These are phyloP conservation scores for Xenus cinereus DNA, from an alignment of 2,113 vertebrate genomes.

Conservation along the genomic window DNA sequence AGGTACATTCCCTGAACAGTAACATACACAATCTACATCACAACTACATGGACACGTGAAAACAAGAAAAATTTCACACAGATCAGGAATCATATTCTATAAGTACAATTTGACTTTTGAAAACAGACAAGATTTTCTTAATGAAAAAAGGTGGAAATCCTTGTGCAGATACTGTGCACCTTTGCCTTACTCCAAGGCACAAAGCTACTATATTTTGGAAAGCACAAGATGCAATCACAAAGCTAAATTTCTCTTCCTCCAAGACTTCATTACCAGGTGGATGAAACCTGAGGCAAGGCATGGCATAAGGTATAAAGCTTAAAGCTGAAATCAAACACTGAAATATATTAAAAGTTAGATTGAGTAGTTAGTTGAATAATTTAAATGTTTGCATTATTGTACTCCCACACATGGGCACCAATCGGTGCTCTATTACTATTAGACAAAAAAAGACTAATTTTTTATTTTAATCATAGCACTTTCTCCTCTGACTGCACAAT, in stretches of 20 bases:
- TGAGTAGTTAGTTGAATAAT: neutral
- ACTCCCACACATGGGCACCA: neutral
- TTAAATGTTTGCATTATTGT: neutral
- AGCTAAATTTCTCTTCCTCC: neutral
- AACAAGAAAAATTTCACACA: neutral
- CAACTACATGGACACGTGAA: neutral
- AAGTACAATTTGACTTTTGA: neutral
- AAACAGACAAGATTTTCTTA: neutral
- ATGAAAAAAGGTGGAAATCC: neutral
- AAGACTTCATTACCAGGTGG: neutral
- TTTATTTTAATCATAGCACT: neutral
- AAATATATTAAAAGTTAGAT: neutral
- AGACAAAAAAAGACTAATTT: neutral
- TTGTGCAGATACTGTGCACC: neutral
- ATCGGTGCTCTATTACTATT: neutral
- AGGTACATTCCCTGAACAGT: neutral
- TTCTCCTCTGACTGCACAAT: neutral
- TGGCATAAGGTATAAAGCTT: neutral
- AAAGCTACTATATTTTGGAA: neutral
- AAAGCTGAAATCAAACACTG: neutral
- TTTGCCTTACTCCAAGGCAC: neutral
- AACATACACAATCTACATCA: neutral
- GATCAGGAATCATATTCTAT: neutral
- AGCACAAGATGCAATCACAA: neutral
- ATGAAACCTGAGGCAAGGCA: neutral